A percentile compares a stretch with the other conserved stretches of the same genome.
Conservation (phyloP, 2,888 invertebrate species). For the Sarcophaga variegata region DNA sequence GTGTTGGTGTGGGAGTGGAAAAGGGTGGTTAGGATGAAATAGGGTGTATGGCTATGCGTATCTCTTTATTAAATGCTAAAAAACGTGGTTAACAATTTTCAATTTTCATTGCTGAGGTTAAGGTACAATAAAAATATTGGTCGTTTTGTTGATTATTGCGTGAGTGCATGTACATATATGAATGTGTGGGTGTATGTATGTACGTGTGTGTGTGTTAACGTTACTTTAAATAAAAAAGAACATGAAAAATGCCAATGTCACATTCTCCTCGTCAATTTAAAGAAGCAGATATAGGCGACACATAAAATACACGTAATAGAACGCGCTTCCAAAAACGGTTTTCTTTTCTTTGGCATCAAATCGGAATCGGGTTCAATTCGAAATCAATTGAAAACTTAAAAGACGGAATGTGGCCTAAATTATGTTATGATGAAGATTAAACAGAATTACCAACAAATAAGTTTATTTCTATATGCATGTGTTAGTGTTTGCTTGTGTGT, state of each 20-base stretch:
- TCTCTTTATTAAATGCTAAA: slow-evolving; percentile 50
- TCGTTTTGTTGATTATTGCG: slow-evolving; percentile 41
- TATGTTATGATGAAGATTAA: background rate
- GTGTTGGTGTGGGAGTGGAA: background rate
- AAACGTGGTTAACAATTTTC: slow-evolving; percentile 63
- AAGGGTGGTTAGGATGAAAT: background rate
- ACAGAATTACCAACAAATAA: background rate
- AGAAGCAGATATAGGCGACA: slow-evolving; percentile 56
- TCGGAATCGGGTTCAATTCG: background rate
- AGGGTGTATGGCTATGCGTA: background rate
- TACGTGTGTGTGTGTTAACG: slow-evolving; percentile 42
- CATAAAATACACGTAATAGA: slow-evolving; percentile 52
- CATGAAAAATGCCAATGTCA: slow-evolving; percentile 66
- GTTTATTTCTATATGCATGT: background rate
- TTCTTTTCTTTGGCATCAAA: slow-evolving; percentile 4
- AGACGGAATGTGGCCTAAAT: slow-evolving; percentile 22
- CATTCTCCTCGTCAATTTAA: slow-evolving; percentile 62
- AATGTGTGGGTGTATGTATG: background rate
- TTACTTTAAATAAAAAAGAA: slow-evolving; percentile 13
- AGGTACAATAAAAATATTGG: slow-evolving; percentile 67
- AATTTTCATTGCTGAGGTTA: slow-evolving; percentile 70
- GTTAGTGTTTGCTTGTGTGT: background rate
- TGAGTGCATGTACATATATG: background rate
- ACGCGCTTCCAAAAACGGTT: slow-evolving; percentile 57
- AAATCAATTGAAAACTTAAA: slow-evolving; percentile 1